A percentile compares a stretch with the other conserved stretches of the same genome.
phyloP scores from a whole-genome alignment of 2,888 invertebrate species.

The Tineola bisselliella region DNA sequence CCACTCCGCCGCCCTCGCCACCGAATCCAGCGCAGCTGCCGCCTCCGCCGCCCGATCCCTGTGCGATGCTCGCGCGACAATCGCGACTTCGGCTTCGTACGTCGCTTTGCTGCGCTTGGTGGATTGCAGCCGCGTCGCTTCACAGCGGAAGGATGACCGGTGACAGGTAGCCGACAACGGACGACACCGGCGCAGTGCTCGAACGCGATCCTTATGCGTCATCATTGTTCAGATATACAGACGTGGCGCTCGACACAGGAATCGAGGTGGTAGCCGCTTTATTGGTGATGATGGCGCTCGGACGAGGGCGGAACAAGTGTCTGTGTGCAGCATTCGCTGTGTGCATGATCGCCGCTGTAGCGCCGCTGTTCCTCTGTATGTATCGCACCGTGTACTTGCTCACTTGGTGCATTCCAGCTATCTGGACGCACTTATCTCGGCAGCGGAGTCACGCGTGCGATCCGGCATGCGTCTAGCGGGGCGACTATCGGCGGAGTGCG shows the following conservation, averaged over 20 bases:
- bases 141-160: neutral
- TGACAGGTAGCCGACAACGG: neutral
- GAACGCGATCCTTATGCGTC: constrained; percentile 18
- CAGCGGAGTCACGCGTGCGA: constrained; percentile 60
- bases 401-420: neutral
- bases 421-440: constrained; percentile 22
- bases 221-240: constrained; percentile 24
- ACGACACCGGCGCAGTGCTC: neutral
- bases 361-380: constrained; percentile 44
- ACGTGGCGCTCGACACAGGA: constrained; percentile 62
- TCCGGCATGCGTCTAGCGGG: constrained; percentile 54
- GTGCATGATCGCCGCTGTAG: constrained; percentile 18
- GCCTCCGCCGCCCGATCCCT: neutral
- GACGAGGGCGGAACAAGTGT: constrained; percentile 45
- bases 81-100: neutral
- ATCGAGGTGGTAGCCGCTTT: constrained; percentile 58
- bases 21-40: neutral
- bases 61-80: neutral
- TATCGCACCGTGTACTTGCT: constrained; percentile 9
- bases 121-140: neutral
- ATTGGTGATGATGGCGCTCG: constrained; percentile 52
- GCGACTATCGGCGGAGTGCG: constrained; percentile 73
- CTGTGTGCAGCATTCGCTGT: constrained; percentile 22
- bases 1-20: neutral
- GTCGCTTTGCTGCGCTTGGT: neutral